Percentiles rank a stretch among this genome's conserved stretches.
Evolutionary conservation across 1,140 invertebrate genomes (phyloP).

Genomic region (Brachionus rubens): DNA sequence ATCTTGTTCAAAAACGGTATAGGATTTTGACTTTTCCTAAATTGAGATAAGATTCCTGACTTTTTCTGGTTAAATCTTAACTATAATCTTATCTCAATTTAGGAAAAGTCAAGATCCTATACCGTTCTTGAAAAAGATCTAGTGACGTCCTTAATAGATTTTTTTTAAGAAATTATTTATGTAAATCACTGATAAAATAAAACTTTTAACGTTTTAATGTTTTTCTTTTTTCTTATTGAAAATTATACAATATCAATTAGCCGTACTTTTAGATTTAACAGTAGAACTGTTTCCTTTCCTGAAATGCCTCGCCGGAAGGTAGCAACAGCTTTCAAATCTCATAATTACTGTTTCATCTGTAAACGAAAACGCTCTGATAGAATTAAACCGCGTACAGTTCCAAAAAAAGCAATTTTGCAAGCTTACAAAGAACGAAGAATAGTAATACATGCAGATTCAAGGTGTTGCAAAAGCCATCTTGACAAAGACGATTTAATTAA

Average conservation of each 20-base stretch:
- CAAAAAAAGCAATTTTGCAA: not conserved
- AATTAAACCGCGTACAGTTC: not conserved
- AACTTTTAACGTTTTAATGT: too few relatives aligned
- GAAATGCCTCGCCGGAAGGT: not conserved
- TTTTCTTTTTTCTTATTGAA: not conserved
- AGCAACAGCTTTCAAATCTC: not conserved
- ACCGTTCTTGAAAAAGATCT: too few relatives aligned
- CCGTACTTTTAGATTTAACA: not conserved
- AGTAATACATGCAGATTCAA: not conserved
- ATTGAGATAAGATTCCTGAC: too few relatives aligned
- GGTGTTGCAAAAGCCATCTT: slow-evolving; percentile 6
- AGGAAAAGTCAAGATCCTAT: too few relatives aligned
- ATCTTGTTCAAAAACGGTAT: too few relatives aligned
- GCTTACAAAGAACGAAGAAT: slow-evolving; percentile 3
- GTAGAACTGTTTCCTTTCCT: too few relatives aligned
- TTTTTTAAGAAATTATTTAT: too few relatives aligned
- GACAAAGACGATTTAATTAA: not conserved
- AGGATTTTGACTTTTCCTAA: too few relatives aligned
- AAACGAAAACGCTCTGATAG: not conserved
- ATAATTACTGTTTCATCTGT: slow-evolving; percentile 4
- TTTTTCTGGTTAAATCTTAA: too few relatives aligned
- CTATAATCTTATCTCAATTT: too few relatives aligned
- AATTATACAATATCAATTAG: not conserved
- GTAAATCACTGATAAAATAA: too few relatives aligned
- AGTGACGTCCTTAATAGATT: too few relatives aligned